Conservation (phyloP, 2,888 invertebrate species). For the Formica aserva region DNA sequence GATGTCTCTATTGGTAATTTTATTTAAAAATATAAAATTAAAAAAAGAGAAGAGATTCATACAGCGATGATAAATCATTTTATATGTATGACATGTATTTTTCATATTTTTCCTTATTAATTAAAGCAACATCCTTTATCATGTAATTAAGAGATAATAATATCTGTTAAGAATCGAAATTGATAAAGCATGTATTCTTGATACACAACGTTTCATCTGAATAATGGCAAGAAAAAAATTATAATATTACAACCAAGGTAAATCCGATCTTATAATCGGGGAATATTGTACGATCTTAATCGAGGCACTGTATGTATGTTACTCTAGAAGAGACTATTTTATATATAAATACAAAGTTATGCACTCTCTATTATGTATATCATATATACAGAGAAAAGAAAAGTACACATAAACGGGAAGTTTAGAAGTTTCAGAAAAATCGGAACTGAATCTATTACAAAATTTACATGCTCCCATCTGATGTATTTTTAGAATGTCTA, state of each 20-base stretch:
- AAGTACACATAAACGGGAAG: constrained; percentile 3
- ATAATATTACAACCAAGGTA: background rate
- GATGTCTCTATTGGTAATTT: background rate
- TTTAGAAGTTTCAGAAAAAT: background rate
- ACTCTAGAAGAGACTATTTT: constrained; percentile 22
- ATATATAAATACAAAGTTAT: constrained; percentile 32
- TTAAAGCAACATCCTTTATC: background rate
- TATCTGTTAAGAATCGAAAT: constrained; percentile 14
- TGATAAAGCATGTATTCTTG: background rate
- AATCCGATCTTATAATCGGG: background rate
- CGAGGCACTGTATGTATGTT: constrained; percentile 16
- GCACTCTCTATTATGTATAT: background rate
- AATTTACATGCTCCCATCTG: background rate
- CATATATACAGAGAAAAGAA: background rate
- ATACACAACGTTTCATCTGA: background rate
- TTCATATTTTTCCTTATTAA: background rate
- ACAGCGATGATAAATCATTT: background rate
- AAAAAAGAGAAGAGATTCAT: background rate
- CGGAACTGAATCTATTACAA: background rate
- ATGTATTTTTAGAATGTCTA: background rate
- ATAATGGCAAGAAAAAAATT: background rate
- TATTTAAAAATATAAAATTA: constrained; percentile 1
- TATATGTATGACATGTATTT: background rate
- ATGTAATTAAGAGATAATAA: background rate
- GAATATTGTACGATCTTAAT: background rate